Evolutionary conservation across 2,888 invertebrate genomes (phyloP).

Genomic region (Lepetodrilus schrolli): DNA sequence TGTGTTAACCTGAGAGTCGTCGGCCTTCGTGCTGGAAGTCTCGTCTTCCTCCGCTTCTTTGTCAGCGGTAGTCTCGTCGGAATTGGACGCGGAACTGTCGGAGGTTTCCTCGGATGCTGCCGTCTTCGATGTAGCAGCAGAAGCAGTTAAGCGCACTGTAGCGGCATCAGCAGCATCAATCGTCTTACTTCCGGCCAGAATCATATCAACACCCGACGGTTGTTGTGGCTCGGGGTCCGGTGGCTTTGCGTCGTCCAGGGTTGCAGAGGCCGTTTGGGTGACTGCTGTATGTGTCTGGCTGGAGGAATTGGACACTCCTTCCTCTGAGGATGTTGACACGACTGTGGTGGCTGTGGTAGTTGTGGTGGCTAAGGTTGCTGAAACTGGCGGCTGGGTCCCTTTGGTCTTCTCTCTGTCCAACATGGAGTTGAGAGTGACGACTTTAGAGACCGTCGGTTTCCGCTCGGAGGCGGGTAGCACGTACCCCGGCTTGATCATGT

Average conservation of each 20-base stretch:
- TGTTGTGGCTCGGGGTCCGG: too few relatives aligned
- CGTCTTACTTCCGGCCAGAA: constrained; percentile 3
- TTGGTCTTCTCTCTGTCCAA: background rate
- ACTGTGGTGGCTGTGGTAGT: background rate
- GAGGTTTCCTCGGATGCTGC: background rate
- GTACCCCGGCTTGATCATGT: background rate
- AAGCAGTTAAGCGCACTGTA: background rate
- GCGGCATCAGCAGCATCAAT: background rate
- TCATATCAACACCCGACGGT: background rate
- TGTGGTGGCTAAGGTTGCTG: background rate
- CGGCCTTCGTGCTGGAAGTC: background rate
- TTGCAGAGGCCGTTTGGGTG: too few relatives aligned
- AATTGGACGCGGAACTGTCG: background rate
- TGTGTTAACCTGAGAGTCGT: background rate
- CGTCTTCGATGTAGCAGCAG: background rate
- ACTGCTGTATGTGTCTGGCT: background rate
- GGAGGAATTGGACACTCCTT: background rate
- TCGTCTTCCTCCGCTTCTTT: background rate
- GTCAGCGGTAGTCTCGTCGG: too few relatives aligned
- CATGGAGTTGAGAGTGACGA: constrained; percentile 9
- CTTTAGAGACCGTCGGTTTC: background rate
- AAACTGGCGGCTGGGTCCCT: background rate
- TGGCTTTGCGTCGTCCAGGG: too few relatives aligned
- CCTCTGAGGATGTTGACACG: too few relatives aligned
- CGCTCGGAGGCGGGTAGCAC: background rate